Conservation (phyloP, 2,797 vertebrate genomes). For the Crax fasciolata region DNA sequence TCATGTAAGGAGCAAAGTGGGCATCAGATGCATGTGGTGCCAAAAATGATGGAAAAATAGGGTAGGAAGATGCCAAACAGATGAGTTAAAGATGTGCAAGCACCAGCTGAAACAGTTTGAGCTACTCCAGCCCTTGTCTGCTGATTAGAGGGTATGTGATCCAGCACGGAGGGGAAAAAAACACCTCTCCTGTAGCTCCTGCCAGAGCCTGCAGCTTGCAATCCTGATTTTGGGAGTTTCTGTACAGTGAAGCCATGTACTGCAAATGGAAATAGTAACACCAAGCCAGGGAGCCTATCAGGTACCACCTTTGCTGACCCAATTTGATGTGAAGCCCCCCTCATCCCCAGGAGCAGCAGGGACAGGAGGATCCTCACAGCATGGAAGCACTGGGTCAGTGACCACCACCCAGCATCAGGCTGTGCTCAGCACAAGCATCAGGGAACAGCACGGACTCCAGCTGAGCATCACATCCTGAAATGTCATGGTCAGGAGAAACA, state of each 20-base stretch:
- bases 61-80: too few species aligned
- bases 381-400: rapidly evolving
- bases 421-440: not conserved
- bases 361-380: not conserved
- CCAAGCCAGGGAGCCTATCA: not conserved
- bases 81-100: not conserved
- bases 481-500: not conserved
- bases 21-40: not conserved
- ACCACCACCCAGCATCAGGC: rapidly evolving
- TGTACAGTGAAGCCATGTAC: rapidly evolving
- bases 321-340: not conserved
- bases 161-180: not conserved
- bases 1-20: not conserved
- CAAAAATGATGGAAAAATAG: not conserved
- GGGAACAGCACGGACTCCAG: not conserved
- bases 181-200: too few species aligned
- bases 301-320: not conserved
- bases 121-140: not conserved
- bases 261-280: not conserved
- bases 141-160: not conserved
- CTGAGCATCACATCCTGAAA: not conserved
- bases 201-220: too few species aligned
- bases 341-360: not conserved
- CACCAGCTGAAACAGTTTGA: not conserved
- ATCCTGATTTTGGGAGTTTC: not conserved